Evolutionary conservation across 2,113 vertebrate genomes (phyloP), one percentile per base, ranked within the genome.

Genomic region (Astur gentilis): DNA sequence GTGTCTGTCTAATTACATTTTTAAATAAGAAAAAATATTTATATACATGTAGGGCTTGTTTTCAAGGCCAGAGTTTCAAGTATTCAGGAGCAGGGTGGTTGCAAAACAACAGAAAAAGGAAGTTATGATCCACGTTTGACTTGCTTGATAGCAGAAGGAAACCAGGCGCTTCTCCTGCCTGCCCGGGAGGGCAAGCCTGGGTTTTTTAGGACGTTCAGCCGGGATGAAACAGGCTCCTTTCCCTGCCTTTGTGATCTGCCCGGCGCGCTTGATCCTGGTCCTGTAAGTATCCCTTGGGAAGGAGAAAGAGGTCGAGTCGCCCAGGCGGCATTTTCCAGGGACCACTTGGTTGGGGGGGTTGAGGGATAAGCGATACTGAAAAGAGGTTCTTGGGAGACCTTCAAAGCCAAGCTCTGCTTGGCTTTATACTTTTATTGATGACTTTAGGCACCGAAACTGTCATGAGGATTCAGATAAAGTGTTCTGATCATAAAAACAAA

Each of bases 341-440:
- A 61, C 7, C 2, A 3, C 1, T 11, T 14, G 45, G 38, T 19
- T 8, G 15, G 0, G 22, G 10, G 54, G 55, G 44, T 32, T 20
- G 15, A 38, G 32, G 31, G 72, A 66, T 18, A 18, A 11, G 23
- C 2, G 15, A 9, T 7, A 76, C 42, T 60, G 58, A 13, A 27
- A 29, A 38, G 58, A 14, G 23, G 20, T 26, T 54, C 23, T 10
- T 23, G 58, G 47, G 55, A 47, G n/a, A 26, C 25, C n/a, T 47
- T 26, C 40, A 8, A 4, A 44, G 49, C 10, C 31, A 23, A 7
- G 7, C 17, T 20, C 44, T 5, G 32, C 70, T 44, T 15, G 34
- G 32, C 31, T 88, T 58, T 18, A 0, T 26, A 0, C 27, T 77
- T 58, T 25, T 22, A 11, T 6, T 23, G 55, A 44, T 17, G 55